Conservation (phyloP, 2,113 vertebrate species). For the Notothenia coriiceps region DNA sequence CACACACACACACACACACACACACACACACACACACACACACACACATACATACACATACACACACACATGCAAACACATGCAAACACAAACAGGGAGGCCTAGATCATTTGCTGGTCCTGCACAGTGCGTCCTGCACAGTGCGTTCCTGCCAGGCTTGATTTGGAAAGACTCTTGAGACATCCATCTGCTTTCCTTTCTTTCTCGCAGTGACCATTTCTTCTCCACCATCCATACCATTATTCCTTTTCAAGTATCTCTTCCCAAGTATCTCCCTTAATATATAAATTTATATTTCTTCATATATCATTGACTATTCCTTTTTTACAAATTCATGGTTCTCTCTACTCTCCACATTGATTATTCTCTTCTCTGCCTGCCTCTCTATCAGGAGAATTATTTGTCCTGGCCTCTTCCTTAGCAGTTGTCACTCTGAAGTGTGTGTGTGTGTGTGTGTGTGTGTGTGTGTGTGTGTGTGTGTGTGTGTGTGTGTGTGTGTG, state of each 20-base stretch:
- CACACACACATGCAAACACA: conserved; percentile 35
- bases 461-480: too few relatives aligned
- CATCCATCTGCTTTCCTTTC: conserved; percentile 42
- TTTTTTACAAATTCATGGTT: conserved; percentile 6
- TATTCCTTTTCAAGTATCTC: neutral
- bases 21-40: conserved; percentile 28
- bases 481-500: too few relatives aligned
- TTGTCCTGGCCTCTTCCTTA: too few relatives aligned
- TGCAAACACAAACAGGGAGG: conserved; percentile 59
- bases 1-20: conserved; percentile 31
- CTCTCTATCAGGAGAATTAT: too few relatives aligned
- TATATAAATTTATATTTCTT: neutral
- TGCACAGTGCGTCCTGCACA: conserved; percentile 45
- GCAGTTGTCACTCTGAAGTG: too few relatives aligned
- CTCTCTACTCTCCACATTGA: neutral
- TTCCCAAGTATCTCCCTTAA: neutral
- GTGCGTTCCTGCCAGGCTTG: conserved; percentile 54
- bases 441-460: too few relatives aligned
- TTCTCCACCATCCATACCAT: neutral
- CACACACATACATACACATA: conserved; percentile 32
- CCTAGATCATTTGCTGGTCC: conserved; percentile 65
- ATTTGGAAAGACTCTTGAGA: conserved; percentile 53
- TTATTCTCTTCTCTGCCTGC: too few relatives aligned
- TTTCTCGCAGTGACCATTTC: conserved; percentile 10
- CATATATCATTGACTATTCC: neutral